Conservation (phyloP, 2,797 vertebrate species). For the Sphenodon punctatus region DNA sequence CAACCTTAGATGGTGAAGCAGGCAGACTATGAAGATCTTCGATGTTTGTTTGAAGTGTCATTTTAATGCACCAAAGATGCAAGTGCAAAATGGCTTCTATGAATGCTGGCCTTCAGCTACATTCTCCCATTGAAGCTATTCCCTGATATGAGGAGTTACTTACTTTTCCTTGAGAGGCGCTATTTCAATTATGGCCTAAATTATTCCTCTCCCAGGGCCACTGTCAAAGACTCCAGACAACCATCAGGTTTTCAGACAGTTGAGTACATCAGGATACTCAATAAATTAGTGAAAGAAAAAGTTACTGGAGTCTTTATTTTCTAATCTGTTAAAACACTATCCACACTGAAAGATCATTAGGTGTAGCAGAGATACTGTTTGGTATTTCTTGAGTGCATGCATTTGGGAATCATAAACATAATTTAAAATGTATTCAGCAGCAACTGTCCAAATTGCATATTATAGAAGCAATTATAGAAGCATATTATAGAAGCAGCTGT, state of each 20-base stretch:
- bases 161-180: background rate
- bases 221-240: background rate
- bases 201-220: background rate
- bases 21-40: background rate
- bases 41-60: background rate
- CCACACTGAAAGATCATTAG: constrained; percentile 30
- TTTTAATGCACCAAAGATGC: background rate
- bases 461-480: constrained; percentile 58
- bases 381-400: constrained; percentile 52
- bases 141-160: background rate
- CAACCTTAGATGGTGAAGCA: background rate
- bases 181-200: background rate
- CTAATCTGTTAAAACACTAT: constrained; percentile 22
- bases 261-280: background rate
- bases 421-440: constrained; percentile 70
- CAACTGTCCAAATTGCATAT: constrained; percentile 55
- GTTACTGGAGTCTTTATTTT: constrained; percentile 57
- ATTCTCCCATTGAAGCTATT: background rate
- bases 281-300: constrained; percentile 20
- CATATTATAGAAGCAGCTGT: constrained; percentile 59
- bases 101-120: background rate
- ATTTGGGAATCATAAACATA: constrained; percentile 67
- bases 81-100: background rate
- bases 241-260: background rate
- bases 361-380: constrained; percentile 57